Base-by-base conservation (phyloP, 2,113 vertebrate species). In the Ceuthmochares aereus region DNA sequence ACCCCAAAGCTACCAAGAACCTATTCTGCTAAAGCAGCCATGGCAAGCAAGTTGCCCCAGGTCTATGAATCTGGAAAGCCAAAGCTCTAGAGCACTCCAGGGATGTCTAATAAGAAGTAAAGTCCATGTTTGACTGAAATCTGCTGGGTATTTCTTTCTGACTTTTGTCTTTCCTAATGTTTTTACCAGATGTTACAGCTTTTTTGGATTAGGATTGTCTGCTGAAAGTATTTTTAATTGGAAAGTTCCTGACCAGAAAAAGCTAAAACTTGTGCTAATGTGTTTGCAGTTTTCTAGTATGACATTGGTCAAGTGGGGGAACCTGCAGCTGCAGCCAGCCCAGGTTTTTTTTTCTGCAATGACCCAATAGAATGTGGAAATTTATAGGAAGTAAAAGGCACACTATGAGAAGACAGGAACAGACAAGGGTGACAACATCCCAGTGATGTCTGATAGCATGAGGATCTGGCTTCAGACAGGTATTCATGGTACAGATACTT, bases 1-100 rank as follows among this genome's bases (percentile, higher is more conserved):
- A 63, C 32, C n/a, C 51, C 55, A 63, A 73, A 74, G 62, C 36
- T 43, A 25, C 18, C 15, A 25, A 60, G 15, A 52, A 25, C 43
- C 6, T 0, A 0, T 13, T 18, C 25, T 74, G 45, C 59, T 77
- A 36, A 80, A 34, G 45, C 68, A 19, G n/a, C 4, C 8, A 5
- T 77, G 72, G 54, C 72, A 68, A 10, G 67, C 1, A 3, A 78
- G 30, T 6, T 68, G 30, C 9, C 16, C 40, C 22, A 60, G n/a
- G 4, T 60, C 47, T 84, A 1, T 55, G 37, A 77, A 30, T 88
- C 12, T 84, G 69, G 23, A 84, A 90, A 64, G 34, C 37, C 68
- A 67, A 66, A 85, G n/a, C 12, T 89, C 47, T 68, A 52, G 32
- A 68, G 36, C 23, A 52, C 63, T 80, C 52, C 18, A 52, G 43